Base-by-base conservation (phyloP, 53 echinoderm and acorn worm genomes). In the Echinometra lucunter region DNA sequence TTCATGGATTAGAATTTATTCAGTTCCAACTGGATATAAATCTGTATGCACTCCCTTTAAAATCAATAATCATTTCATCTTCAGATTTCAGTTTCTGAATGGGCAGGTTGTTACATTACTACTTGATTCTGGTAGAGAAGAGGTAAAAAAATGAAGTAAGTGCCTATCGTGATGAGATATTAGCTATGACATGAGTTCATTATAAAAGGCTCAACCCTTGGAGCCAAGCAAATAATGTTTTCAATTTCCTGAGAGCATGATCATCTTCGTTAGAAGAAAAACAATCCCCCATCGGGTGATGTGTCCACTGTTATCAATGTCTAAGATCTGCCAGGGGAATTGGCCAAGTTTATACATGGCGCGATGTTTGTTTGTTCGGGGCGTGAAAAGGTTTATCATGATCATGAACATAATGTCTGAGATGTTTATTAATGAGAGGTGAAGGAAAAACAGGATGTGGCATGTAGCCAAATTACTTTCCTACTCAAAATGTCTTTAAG, bases 151-250 rank as follows among this genome's bases (percentile, higher is more conserved):
- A 89, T 60, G 37, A 21, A 60, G 37, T 38, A 23, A 13, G 11
- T 49, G 37, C 37, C 57, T 60, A 58, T 0, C 38, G 37, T 89
- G 60, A 9, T 35, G 89, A 40, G 57, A 37, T 38, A 89, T 60
- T 60, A 38, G 21, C 37, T 37, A 32, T 89, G 89, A 40, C 89
- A 58, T 58, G 34, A 89, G 38, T 60, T 89, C 89, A 89, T 89
- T 89, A 89, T 10, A 30, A 60, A 35, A 12, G 21, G 16, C 89
- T 58, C 37, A 89, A 60, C 60, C 37, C 53, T 8, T 19, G 89
- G 89, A 89, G 89, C 60, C 89, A 37, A 60, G 19, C 35, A 57
- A 60, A 89, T 23, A 60, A 89, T 89, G 89, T 89, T 89, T 89
- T 60, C 89, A 89, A 89, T 89, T 89, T 85, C 85, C 85, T 49